These are phyloP conservation scores for Bathynomus jamesi DNA, from an alignment of 1,140 invertebrate species.

Conservation along the genomic window DNA sequence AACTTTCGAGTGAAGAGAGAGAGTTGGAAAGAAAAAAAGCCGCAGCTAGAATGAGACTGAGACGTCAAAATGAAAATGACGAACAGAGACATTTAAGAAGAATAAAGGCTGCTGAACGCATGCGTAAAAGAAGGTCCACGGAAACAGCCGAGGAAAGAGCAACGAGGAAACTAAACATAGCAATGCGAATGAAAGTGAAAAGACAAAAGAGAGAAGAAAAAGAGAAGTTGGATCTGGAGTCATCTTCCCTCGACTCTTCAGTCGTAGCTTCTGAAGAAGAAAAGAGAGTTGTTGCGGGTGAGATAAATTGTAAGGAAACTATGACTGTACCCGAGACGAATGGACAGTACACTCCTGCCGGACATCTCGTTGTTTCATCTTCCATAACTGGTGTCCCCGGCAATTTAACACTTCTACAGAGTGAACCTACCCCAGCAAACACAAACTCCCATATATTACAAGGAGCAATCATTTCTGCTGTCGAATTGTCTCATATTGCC, in stretches of 20 bases:
- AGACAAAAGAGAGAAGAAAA: conserved; percentile 6
- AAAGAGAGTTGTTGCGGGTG: no score
- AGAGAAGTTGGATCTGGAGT: background rate
- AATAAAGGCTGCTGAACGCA: conserved; percentile 5
- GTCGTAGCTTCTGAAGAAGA: background rate
- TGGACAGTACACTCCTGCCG: background rate
- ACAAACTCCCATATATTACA: no score
- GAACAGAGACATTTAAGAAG: conserved; percentile 2
- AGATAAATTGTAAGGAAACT: background rate
- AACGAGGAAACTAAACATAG: background rate
- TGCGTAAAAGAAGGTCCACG: conserved; percentile 7
- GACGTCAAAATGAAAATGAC: conserved; percentile 15
- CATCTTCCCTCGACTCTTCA: background rate
- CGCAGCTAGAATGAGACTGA: conserved; percentile 9
- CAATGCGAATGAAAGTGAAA: conserved; percentile 5
- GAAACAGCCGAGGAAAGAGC: conserved; percentile 16
- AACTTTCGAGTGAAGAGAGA: conserved; percentile 5
- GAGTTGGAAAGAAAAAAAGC: conserved; percentile 13
- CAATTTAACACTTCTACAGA: background rate
- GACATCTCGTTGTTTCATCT: background rate
- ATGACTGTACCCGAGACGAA: background rate
- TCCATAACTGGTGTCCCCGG: background rate
- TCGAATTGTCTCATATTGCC: no score
- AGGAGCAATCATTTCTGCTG: no score
- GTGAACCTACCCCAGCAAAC: background rate